These are phyloP conservation scores for Druon quercuslanigerum DNA, from an alignment of 1,140 invertebrate species.

Conservation along the genomic window DNA sequence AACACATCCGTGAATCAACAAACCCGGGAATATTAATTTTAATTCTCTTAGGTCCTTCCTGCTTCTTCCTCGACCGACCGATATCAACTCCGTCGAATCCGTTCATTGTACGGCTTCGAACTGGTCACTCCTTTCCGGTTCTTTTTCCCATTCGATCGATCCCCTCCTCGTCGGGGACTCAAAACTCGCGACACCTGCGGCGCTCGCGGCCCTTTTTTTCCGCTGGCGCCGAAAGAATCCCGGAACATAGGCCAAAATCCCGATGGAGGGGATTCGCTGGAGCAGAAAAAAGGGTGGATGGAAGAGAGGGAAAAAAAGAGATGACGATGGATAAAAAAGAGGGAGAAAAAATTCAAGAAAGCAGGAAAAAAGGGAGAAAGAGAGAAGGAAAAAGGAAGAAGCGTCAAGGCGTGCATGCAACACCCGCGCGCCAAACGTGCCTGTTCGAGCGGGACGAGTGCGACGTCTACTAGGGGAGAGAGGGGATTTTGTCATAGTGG, in stretches of 20 bases:
- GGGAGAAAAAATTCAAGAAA: background rate
- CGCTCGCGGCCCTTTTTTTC: constrained; percentile 31
- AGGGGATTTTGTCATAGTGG: constrained; percentile 34
- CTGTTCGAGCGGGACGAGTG: constrained; percentile 50
- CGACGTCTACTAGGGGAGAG: constrained; percentile 37
- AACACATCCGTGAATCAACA: too few species aligned
- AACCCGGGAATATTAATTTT: background rate
- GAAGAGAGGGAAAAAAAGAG: constrained; percentile 19
- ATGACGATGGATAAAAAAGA: constrained; percentile 6
- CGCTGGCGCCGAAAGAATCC: constrained; percentile 33
- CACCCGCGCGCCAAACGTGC: constrained; percentile 64
- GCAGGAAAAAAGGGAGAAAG: constrained; percentile 9
- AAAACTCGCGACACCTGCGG: constrained; percentile 26
- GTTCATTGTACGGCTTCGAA: constrained; percentile 29
- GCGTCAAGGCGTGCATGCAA: constrained; percentile 67
- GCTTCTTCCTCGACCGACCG: background rate
- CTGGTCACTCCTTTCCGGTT: constrained; percentile 31
- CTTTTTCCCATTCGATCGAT: constrained; percentile 31
- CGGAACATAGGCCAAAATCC: constrained; percentile 33
- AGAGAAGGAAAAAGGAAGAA: constrained; percentile 53
- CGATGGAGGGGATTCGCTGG: constrained; percentile 4
- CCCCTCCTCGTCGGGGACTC: constrained; percentile 17
- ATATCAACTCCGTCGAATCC: constrained; percentile 12
- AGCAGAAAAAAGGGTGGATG: constrained; percentile 34
- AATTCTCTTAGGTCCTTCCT: background rate